These are phyloP conservation scores for Oxyruncus cristatus DNA, from an alignment of 2,113 vertebrate species.

Conservation along the genomic window DNA sequence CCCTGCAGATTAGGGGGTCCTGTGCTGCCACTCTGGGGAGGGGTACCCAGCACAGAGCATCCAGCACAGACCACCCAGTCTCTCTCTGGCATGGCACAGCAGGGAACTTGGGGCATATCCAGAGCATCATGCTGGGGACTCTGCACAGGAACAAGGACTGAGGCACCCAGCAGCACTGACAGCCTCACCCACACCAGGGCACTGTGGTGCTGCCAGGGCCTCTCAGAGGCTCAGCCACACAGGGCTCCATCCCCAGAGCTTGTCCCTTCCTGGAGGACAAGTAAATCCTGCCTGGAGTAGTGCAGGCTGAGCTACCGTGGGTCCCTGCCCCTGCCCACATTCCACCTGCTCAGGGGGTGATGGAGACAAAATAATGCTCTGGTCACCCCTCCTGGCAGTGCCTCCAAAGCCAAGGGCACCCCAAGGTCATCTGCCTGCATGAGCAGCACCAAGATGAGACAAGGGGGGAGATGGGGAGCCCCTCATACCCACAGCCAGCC, in stretches of 20 bases:
- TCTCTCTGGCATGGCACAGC: background rate
- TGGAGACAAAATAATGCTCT: background rate
- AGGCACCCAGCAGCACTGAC: background rate
- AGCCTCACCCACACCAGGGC: rapidly evolving
- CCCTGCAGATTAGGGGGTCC: rapidly evolving
- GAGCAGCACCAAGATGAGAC: background rate
- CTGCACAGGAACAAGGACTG: background rate
- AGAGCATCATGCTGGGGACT: background rate
- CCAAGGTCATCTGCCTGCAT: background rate
- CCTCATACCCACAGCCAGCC: background rate
- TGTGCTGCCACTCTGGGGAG: background rate
- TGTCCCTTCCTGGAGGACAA: background rate
- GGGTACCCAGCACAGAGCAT: background rate
- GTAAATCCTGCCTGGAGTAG: background rate
- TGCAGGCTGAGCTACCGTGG: background rate
- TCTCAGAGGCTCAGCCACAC: background rate
- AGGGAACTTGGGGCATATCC: background rate
- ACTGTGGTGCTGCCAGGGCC: background rate
- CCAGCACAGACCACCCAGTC: background rate
- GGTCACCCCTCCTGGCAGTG: background rate
- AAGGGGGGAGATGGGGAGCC: background rate
- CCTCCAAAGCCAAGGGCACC: background rate
- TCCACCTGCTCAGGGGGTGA: background rate
- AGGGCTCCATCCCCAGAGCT: background rate
- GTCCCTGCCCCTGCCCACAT: background rate